Evolutionary conservation across 2,113 vertebrate genomes (phyloP).

Genomic region (Maccullochella peelii): DNA sequence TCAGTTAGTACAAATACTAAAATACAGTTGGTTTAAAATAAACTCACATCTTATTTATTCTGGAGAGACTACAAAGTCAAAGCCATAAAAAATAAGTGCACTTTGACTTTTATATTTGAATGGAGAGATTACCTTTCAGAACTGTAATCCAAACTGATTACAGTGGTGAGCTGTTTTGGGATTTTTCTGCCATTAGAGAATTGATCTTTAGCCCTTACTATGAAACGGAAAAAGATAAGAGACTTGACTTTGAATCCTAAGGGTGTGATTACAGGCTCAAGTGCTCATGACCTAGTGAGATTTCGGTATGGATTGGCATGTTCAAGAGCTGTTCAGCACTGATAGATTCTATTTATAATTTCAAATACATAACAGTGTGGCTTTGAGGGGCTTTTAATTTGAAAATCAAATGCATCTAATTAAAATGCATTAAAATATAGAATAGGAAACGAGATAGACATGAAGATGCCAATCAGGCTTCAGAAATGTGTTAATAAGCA

Average conservation of each 20-base stretch:
- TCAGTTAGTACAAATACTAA: not conserved
- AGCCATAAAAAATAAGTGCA: not conserved
- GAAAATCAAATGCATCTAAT: not conserved
- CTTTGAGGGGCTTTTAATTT: conserved; percentile 2
- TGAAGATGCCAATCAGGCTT: not conserved
- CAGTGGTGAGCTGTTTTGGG: not conserved
- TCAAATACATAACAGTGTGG: not conserved
- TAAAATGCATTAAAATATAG: not conserved
- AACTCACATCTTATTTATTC: not conserved
- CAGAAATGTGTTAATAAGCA: not conserved
- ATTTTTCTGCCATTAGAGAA: conserved; percentile 15
- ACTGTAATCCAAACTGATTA: not conserved
- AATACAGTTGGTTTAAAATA: not conserved
- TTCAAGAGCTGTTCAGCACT: not conserved
- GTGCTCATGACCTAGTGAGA: not conserved
- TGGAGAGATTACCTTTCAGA: not conserved
- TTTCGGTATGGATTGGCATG: not conserved
- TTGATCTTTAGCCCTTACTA: conserved; percentile 3
- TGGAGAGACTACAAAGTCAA: not conserved
- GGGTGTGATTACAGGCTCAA: conserved; percentile 14
- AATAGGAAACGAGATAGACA: not conserved
- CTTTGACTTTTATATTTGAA: not conserved
- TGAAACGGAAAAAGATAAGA: conserved; percentile 14
- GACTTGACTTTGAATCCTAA: conserved; percentile 23
- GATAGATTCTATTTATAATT: not conserved